phyloP scores from a whole-genome alignment of 2,797 vertebrate genomes.

The Sphaeramia orbicularis region DNA sequence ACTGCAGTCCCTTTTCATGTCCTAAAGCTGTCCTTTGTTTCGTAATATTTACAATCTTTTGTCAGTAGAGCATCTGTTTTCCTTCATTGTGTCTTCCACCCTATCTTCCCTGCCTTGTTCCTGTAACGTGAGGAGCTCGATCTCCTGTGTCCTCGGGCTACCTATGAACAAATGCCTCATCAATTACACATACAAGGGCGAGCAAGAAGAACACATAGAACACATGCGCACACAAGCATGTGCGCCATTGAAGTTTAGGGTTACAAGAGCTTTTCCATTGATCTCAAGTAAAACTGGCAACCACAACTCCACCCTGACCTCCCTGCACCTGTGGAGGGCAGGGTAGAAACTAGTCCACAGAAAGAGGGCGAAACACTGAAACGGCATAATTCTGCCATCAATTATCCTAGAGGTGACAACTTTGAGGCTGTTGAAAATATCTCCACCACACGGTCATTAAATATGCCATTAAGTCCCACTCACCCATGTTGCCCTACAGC shows the following conservation, averaged over 20 bases:
- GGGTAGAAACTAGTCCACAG: conserved; percentile 23
- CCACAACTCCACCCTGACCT: conserved; percentile 66
- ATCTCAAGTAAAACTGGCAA: conserved; percentile 53
- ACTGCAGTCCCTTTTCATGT: conserved; percentile 35
- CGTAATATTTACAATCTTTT: conserved; percentile 37
- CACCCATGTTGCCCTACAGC: not conserved
- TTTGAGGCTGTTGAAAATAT: conserved; percentile 27
- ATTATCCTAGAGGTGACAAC: conserved; percentile 21
- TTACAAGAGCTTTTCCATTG: conserved; percentile 79
- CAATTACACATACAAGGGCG: conserved; percentile 75
- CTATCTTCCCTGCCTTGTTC: conserved; percentile 50
- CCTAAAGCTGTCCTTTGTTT: conserved; percentile 54
- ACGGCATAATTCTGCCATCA: conserved; percentile 8
- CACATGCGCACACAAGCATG: conserved; percentile 12
- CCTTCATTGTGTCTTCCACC: conserved; percentile 35
- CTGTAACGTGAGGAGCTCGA: conserved; percentile 72
- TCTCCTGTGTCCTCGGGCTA: conserved; percentile 63
- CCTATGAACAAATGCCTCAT: conserved; percentile 75
- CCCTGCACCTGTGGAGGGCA: conserved; percentile 56
- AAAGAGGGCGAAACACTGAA: conserved; percentile 22
- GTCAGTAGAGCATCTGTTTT: conserved; percentile 30
- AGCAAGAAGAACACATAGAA: conserved; percentile 21
- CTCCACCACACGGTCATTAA: not conserved
- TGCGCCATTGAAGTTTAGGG: conserved; percentile 56
- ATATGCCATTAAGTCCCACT: not conserved